Base-by-base conservation (phyloP, 2,888 invertebrate species). In the Caenorhabditis sulstoni region DNA sequence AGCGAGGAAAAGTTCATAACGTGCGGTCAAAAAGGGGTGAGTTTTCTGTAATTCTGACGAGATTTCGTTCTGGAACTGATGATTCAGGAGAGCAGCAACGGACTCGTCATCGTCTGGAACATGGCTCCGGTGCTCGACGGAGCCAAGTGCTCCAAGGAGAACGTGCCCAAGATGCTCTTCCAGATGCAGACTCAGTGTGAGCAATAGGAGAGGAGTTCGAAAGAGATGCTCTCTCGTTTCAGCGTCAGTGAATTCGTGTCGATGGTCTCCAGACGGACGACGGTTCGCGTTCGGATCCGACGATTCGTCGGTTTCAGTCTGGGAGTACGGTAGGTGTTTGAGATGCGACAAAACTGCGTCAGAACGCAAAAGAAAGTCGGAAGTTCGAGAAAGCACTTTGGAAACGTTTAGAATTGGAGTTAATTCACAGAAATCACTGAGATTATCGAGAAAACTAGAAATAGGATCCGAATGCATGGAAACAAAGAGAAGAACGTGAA, bases 221-320 rank as follows among this genome's bases (percentile, higher is more conserved):
- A n/a, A n/a, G n/a, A n/a, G n/a, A n/a, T n/a, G 0, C 44, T 59
- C 37, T 1, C 47, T 4, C 14, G n/a, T 80, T 76, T 47, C 58
- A 85, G 87, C 85, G 5, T 81, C 79, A 44, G 82, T 86, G 49
- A 89, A 89, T 64, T 84, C 87, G 57, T 86, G 85, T 14, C 76
- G 89, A 50, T 89, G 88, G 87, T 82, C 81, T 5, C 61, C 77
- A 1, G 83, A 83, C 58, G 86, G 86, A 1, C 65, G 58, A 20
- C 16, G 80, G 52, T 79, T 85, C 20, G 84, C 84, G 3, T 71
- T 73, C 12, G 84, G 79, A 0, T 70, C 78, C 5, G 86, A 86
- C 55, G 85, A 85, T 47, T 77, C 76, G 20, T 65, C 79, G n/a
- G 77, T 82, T 20, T 71, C 71, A 14, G 70, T 82, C 11, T 81